These are phyloP conservation scores for Orthonevra nobilis DNA, from an alignment of 2,888 invertebrate species.

Conservation along the genomic window DNA sequence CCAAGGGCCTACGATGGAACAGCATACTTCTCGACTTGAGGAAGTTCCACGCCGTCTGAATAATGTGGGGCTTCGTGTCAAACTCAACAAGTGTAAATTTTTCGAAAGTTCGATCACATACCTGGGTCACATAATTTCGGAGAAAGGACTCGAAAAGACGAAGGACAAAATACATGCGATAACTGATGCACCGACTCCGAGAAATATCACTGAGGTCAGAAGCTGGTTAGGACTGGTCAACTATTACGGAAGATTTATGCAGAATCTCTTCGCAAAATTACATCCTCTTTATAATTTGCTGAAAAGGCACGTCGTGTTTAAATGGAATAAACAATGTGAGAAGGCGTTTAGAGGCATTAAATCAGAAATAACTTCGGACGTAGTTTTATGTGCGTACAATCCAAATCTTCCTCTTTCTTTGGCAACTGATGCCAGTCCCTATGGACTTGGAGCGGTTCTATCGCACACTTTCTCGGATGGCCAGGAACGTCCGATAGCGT, in stretches of 20 bases:
- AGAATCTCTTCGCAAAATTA: slow-evolving; percentile 23
- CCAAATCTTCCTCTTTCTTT: slow-evolving; percentile 52
- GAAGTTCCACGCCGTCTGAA: slow-evolving; percentile 21
- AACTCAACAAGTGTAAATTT: slow-evolving; percentile 72
- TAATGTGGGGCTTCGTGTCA: slow-evolving; percentile 61
- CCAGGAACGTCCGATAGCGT: slow-evolving; percentile 1
- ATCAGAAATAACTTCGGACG: slow-evolving; percentile 60
- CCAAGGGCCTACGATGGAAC: neutral
- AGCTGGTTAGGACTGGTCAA: slow-evolving; percentile 30
- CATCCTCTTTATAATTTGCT: slow-evolving; percentile 17
- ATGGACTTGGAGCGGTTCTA: slow-evolving; percentile 25
- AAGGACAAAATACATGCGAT: slow-evolving; percentile 72
- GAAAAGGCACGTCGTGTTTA: slow-evolving; percentile 39
- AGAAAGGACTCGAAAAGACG: slow-evolving; percentile 72
- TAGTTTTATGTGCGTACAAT: slow-evolving; percentile 50
- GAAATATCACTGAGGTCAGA: slow-evolving; percentile 47
- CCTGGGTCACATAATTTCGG: slow-evolving; percentile 73
- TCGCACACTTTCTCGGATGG: slow-evolving; percentile 7
- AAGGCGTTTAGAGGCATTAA: slow-evolving; percentile 58
- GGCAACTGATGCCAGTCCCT: neutral
- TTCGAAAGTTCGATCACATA: slow-evolving; percentile 69
- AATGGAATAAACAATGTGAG: slow-evolving; percentile 73
- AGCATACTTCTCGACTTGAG: neutral
- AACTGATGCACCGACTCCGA: slow-evolving; percentile 69
- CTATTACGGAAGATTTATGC: slow-evolving; percentile 20